These are phyloP conservation scores for Nasonia longicornis DNA, from an alignment of 1,140 invertebrate species.

Conservation along the genomic window DNA sequence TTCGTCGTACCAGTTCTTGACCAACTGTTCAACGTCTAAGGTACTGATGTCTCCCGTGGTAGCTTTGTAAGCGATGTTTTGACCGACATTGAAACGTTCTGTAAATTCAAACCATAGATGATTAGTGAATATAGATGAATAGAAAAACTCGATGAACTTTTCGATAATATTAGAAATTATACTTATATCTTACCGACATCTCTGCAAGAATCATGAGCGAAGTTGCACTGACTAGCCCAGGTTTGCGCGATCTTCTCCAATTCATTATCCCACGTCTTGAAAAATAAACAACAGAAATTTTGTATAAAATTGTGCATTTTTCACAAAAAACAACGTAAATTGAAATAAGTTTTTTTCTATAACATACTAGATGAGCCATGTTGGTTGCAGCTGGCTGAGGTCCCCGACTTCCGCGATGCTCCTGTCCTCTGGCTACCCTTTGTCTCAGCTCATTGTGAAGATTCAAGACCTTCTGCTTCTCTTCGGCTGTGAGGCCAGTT, in stretches of 20 bases:
- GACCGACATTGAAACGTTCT: slow-evolving; percentile 31
- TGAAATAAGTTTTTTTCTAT: neutral
- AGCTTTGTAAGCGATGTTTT: slow-evolving; percentile 43
- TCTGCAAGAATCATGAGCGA: slow-evolving; percentile 70
- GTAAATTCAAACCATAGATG: neutral
- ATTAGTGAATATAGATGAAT: no score
- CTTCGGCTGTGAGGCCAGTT: slow-evolving; percentile 40
- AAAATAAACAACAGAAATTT: neutral
- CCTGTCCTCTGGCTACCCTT: slow-evolving; percentile 67
- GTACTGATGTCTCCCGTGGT: neutral
- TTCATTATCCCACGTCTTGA: slow-evolving; percentile 72
- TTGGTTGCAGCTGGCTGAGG: slow-evolving; percentile 70
- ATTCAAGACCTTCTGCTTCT: slow-evolving; percentile 53
- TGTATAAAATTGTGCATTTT: neutral
- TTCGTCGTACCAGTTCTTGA: slow-evolving; percentile 46
- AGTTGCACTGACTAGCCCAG: slow-evolving; percentile 73
- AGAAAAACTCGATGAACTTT: slow-evolving; percentile 19
- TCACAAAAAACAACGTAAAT: neutral
- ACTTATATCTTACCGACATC: slow-evolving; percentile 64
- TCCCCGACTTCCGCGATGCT: slow-evolving; percentile 66
- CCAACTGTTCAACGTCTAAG: slow-evolving; percentile 4
- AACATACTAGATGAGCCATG: slow-evolving; percentile 67
- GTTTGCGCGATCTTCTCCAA: slow-evolving; percentile 71
- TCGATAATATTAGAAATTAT: neutral
- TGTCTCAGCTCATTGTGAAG: slow-evolving; percentile 67